Evolutionary conservation across 2,113 vertebrate genomes (phyloP), one percentile per base, ranked within the genome.

Genomic region (Typhlomys cinereus): DNA sequence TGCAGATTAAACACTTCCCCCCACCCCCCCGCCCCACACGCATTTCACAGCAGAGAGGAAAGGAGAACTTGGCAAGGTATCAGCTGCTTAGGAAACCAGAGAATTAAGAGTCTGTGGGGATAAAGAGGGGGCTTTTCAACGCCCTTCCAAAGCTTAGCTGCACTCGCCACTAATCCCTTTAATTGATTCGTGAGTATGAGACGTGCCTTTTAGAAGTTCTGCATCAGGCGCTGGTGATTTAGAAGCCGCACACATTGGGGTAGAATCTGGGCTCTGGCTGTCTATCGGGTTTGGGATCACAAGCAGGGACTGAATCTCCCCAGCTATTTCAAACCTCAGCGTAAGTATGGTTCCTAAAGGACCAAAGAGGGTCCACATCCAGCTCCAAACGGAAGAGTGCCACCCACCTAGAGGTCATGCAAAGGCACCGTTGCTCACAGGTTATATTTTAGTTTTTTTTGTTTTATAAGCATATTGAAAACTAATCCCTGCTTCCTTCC

Each of bases 21-120:
- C 52, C n/a, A n/a, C n/a, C n/a, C n/a, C n/a, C n/a, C n/a, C n/a
- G n/a, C n/a, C n/a, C n/a, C n/a, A n/a, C n/a, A n/a, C 67, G n/a
- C 75, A n/a, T 25, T 67, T 76, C 44, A 83, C 70, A 82, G 46
- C 52, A 50, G 8, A 62, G 41, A 57, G 46, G 73, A 74, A 76
- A 81, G 79, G 76, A 73, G 61, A 41, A 82, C 27, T 94, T 86
- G 85, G 81, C 83, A 78, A 73, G 79, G 64, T 78, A 86, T 46
- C 76, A 66, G 7, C 25, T 67, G 15, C 83, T 88, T 46, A 84
- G 41, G 87, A 89, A 92, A 71, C 39, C 46, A 50, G 50, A 91
- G 67, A 91, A 73, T 34, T 73, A 76, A 83, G 50, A 88, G 44
- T 76, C 74, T 83, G 20, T 31, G 50, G 31, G 74, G 36, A 46